Evolutionary conservation across 92 coral and sea anemone species (phyloP), one percentile per base, ranked within the genome.

Genomic region (Phenganax marumi): DNA sequence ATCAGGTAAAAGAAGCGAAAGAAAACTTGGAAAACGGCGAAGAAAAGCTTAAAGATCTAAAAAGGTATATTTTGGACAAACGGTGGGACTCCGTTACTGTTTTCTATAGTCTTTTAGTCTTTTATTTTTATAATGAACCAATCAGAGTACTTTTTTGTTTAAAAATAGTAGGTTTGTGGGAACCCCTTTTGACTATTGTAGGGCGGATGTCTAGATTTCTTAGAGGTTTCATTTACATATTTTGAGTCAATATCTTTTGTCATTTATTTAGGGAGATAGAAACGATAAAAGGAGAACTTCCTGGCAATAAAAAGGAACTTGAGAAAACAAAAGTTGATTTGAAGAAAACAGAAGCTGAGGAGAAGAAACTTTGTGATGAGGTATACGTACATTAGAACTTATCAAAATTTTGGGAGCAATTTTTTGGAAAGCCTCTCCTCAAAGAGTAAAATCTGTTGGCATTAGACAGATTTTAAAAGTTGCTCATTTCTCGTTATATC

Each of bases 251-350:
- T 21, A 49, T n/a, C 19, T 12, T 39, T 69, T 17, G 48, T 46
- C 18, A 24, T 51, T 19, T 17, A 18, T 61, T 33, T 21, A 96
- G 99, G 81, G 99, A 96, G 75, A 87, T 91, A 39, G 86, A 91
- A 75, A 80, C 93, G 50, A 70, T 96, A 26, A 89, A 96, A 61
- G 86, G 88, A 50, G 99, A 96, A 76, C 79, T 96, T 55, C 97
- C 97, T 57, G 93, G 85, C 50, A 50, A 84, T 25, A 89, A 88
- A 70, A 87, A 91, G 69, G 80, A 87, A 71, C 84, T 96, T 16
- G 63, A 78, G 39, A 81, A 89, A 57, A 85, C 97, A 50, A 76
- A 89, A 72, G 71, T 82, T 8, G 97, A 96, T 57, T 86, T 92
- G 75, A 84, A 78, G 14, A 96, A 92, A 73, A 90, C 92, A 43